Conservation (phyloP, 92 coral and sea anemone genomes). For the Metridium senile region DNA sequence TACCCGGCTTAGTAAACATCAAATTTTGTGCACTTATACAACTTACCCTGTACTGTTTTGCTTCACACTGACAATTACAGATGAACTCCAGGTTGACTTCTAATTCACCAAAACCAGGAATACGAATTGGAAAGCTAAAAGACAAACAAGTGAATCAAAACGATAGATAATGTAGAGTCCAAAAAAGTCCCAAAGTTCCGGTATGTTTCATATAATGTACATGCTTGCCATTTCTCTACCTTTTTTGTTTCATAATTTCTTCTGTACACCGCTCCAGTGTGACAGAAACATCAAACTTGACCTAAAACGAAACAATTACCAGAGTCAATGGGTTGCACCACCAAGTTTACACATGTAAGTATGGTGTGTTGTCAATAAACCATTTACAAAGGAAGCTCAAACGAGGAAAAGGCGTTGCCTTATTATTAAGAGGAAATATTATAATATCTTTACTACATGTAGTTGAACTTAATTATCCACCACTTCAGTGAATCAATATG, state of each 20-base stretch:
- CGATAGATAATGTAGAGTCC: too few relatives aligned
- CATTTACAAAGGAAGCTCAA: too few relatives aligned
- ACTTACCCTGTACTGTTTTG: conserved; percentile 54
- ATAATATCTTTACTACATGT: too few relatives aligned
- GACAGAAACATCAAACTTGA: conserved; percentile 75
- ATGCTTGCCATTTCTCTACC: conserved; percentile 2
- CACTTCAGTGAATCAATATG: too few relatives aligned
- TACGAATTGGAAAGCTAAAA: conserved; percentile 68
- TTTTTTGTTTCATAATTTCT: conserved; percentile 46
- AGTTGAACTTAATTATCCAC: too few relatives aligned
- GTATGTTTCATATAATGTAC: too few relatives aligned
- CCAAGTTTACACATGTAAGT: not conserved
- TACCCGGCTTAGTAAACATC: too few relatives aligned
- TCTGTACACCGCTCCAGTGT: conserved; percentile 75
- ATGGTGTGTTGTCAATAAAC: too few relatives aligned
- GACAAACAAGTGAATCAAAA: not conserved
- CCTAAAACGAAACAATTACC: conserved; percentile 29
- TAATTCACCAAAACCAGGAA: conserved; percentile 86
- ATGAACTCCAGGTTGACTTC: conserved; percentile 65
- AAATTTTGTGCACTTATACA: too few relatives aligned
- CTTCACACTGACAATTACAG: conserved; percentile 79
- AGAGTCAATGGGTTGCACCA: not conserved
- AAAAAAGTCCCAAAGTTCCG: too few relatives aligned
- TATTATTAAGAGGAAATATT: too few relatives aligned
- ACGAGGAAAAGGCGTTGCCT: too few relatives aligned